Conservation (phyloP, 2,113 vertebrate species). For the Numenius arquata region DNA sequence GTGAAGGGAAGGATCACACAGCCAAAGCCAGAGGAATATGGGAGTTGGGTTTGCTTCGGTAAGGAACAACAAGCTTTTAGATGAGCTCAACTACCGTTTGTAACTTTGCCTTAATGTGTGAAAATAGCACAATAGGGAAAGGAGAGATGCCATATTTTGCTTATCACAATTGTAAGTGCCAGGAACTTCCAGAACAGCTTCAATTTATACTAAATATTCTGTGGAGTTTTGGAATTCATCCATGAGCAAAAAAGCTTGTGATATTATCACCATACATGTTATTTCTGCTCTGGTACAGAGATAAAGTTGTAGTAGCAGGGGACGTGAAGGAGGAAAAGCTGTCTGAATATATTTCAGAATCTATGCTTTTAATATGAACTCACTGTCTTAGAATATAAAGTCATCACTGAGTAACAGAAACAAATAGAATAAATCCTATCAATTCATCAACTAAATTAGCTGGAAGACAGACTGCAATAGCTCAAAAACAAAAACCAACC, state of each 20-base stretch:
- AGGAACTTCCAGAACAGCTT: slow-evolving; percentile 43
- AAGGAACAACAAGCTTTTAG: slow-evolving; percentile 6
- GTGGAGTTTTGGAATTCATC: slow-evolving; percentile 12
- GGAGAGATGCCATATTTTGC: slow-evolving; percentile 29
- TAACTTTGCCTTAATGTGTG: slow-evolving; percentile 28
- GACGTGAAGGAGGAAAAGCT: not conserved
- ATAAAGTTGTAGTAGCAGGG: not conserved
- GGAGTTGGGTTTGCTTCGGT: not conserved
- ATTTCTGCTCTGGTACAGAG: not conserved
- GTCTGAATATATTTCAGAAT: not conserved
- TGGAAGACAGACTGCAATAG: not conserved
- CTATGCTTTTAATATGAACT: not conserved
- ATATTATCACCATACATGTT: not conserved
- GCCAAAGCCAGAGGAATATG: not conserved
- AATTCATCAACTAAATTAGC: not conserved
- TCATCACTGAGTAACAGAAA: not conserved
- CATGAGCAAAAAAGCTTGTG: slow-evolving; percentile 27
- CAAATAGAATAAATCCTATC: not conserved
- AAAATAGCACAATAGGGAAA: slow-evolving; percentile 40
- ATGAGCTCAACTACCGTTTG: not conserved
- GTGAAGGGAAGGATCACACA: not conserved
- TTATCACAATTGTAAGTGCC: not conserved
- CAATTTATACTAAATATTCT: slow-evolving; percentile 32
- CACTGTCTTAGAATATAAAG: not conserved
- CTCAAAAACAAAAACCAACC: not conserved